Percentiles rank a stretch among this genome's conserved stretches.
These are phyloP conservation scores for Acrocyrtus sp. DNA, from an alignment of 2,888 invertebrate species.

Conservation along the genomic window DNA sequence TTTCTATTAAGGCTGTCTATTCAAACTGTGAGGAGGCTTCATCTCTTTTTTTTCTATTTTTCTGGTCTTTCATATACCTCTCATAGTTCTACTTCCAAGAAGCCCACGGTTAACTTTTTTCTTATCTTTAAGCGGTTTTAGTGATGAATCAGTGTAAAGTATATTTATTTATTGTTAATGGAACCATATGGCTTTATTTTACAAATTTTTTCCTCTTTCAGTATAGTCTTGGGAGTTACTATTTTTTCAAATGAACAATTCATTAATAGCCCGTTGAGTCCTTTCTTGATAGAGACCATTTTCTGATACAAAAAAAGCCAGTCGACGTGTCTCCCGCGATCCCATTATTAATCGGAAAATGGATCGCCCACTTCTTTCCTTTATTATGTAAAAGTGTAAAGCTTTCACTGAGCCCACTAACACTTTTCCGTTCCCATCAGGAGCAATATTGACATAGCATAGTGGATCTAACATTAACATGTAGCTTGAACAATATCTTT, in stretches of 20 bases:
- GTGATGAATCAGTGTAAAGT: neutral
- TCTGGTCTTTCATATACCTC: neutral
- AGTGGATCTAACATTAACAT: too few species aligned
- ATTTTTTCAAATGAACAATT: slow-evolving; percentile 21
- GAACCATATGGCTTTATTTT: slow-evolving; percentile 52
- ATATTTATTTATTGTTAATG: slow-evolving; percentile 40
- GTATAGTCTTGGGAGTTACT: slow-evolving; percentile 13
- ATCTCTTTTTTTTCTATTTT: neutral
- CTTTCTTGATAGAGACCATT: neutral
- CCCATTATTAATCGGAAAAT: neutral
- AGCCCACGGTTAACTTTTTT: too few species aligned
- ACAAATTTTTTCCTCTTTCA: slow-evolving; percentile 16
- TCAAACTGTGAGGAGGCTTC: neutral
- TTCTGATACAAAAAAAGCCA: neutral
- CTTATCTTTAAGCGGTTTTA: too few species aligned
- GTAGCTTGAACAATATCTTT: too few species aligned
- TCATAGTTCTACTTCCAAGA: too few species aligned
- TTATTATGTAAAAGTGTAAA: neutral
- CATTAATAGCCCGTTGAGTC: slow-evolving; percentile 25
- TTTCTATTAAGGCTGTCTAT: slow-evolving; percentile 1
- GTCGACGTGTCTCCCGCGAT: neutral
- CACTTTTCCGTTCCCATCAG: too few species aligned
- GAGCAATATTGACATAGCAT: too few species aligned
- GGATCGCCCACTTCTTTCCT: slow-evolving; percentile 6
- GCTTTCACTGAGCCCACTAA: neutral